Evolutionary conservation across 2,888 invertebrate genomes (phyloP), one percentile per base, ranked within the genome.

Genomic region (Dusona sp.): DNA sequence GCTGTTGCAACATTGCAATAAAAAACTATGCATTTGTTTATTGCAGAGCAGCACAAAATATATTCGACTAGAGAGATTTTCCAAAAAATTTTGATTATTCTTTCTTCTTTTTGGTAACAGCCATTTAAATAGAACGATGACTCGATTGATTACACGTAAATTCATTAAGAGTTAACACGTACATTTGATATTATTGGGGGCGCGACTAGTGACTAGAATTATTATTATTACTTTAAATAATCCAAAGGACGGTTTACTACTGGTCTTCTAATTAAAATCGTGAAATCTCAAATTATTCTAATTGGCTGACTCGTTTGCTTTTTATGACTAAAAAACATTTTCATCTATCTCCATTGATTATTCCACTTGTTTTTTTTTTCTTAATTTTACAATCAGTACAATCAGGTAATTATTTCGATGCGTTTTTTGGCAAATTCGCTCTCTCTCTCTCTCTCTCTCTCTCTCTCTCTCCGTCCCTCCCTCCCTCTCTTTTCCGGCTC

Each of bases 181-280:
- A 64, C n/a, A 48, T 16, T 45, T n/a, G 64, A 45, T 67, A 33
- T 9, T n/a, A 65, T 75, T 68, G 36, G 36, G 38, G 25, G 38
- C 65, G 25, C 74, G 73, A 61, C 61, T 68, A 42, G 11, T 38
- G 73, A 74, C 57, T 57, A 54, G 72, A 51, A 36, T 57, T 38
- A 38, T 57, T 22, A 36, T 73, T 73, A 7, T 42, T 13, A 13
- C 13, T 42, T 42, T 42, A 57, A 25, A 51, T 73, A 74, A 67
- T 83, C 79, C 65, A 83, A 36, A 79, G 85, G 85, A 85, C 83
- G 85, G 85, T 83, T 51, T 36, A 77, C 85, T 85, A 85, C 61
- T 74, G 77, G 54, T 79, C 25, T 74, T 65, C 75, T 79, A 84
- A 80, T 48, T 48, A 74, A 25, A 64, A 70, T 72, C 75, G 70